These are phyloP conservation scores for Amniataba percoides DNA, from an alignment of 2,797 vertebrate genomes.

Conservation along the genomic window DNA sequence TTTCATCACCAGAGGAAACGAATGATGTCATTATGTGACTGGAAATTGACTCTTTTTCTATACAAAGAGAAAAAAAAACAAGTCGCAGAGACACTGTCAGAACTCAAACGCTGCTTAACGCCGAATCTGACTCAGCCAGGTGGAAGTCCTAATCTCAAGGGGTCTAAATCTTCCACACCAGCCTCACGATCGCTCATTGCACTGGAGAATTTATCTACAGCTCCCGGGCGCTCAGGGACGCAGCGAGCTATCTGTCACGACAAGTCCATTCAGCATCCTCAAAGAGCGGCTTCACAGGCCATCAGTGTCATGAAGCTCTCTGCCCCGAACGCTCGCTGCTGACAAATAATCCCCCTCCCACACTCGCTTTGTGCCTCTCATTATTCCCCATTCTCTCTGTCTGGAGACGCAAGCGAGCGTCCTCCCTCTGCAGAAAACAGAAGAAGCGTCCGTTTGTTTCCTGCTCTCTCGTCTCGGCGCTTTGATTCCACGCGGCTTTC, in stretches of 20 bases:
- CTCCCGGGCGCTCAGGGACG: constrained; percentile 26
- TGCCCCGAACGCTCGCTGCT: constrained; percentile 58
- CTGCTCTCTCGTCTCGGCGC: neutral
- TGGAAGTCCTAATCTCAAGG: constrained; percentile 7
- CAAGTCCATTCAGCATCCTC: constrained; percentile 63
- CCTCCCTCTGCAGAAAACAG: constrained; percentile 12
- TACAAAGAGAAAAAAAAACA: neutral
- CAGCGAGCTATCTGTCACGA: constrained; percentile 39
- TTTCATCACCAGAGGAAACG: neutral
- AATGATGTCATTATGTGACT: neutral
- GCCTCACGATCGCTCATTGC: neutral
- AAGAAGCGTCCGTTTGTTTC: constrained; percentile 32
- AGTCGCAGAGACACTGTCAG: neutral
- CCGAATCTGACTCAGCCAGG: neutral
- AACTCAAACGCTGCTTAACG: neutral
- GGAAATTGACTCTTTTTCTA: neutral
- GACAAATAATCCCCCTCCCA: constrained; percentile 59
- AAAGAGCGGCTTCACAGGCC: constrained; percentile 74
- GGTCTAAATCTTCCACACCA: neutral
- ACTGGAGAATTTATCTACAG: constrained; percentile 14
- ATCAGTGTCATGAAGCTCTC: constrained; percentile 68
- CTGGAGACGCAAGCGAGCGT: constrained; percentile 10
- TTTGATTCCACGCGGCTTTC: constrained; percentile 34
- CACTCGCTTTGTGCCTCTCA: constrained; percentile 26
- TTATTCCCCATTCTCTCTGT: constrained; percentile 54